A percentile compares a stretch with the other conserved stretches of the same genome.
Conservation (phyloP, 2,113 vertebrate genomes). For the Laticauda colubrina region DNA sequence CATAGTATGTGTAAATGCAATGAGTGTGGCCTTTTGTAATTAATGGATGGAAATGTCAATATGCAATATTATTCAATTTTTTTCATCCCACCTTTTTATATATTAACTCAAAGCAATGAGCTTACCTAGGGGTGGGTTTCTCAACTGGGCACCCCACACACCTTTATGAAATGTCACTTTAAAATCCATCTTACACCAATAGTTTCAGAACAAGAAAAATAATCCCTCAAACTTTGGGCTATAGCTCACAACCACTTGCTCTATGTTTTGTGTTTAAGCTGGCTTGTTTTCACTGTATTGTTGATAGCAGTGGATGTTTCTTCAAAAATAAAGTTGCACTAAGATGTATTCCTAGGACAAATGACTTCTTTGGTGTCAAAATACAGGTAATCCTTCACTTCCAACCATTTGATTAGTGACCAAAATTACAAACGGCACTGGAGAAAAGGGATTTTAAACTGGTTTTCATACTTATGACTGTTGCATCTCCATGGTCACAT, state of each 20-base stretch:
- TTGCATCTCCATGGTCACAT: neutral
- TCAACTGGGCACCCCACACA: neutral
- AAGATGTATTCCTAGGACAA: neutral
- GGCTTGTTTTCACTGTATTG: neutral
- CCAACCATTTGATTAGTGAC: neutral
- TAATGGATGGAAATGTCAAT: neutral
- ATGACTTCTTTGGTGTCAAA: neutral
- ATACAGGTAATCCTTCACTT: neutral
- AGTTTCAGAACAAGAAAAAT: neutral
- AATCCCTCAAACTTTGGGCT: neutral
- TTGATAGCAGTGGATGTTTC: neutral
- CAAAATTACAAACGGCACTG: neutral
- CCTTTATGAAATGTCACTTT: neutral
- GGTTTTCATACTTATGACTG: neutral
- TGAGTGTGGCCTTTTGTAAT: neutral
- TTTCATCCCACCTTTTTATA: neutral
- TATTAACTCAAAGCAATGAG: neutral
- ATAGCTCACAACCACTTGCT: neutral
- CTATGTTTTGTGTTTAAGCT: neutral
- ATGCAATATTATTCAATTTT: neutral
- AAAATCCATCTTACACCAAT: neutral
- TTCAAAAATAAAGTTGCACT: neutral
- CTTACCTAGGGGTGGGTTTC: neutral
- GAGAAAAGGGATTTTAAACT: neutral
- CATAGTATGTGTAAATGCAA: neutral